These are phyloP conservation scores for Pogonocherus hispidulus DNA, from an alignment of 2,888 invertebrate genomes.

Conservation along the genomic window DNA sequence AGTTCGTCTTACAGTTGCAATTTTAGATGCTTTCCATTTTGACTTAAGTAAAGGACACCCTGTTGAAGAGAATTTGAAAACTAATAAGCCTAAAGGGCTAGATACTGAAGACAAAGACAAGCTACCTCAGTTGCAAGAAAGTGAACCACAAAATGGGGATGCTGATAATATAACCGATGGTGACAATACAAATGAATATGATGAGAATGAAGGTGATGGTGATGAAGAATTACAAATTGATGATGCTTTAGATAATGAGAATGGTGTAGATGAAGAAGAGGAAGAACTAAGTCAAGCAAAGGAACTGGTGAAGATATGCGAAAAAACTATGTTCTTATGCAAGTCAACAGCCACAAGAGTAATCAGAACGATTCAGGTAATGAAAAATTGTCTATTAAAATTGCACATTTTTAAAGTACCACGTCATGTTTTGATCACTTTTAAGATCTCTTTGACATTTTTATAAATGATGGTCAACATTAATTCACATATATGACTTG, in stretches of 20 bases:
- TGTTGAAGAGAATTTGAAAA: background rate
- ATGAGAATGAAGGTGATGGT: constrained; percentile 34
- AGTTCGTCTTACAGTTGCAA: constrained; percentile 81
- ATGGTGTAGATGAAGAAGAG: constrained; percentile 62
- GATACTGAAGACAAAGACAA: constrained; percentile 41
- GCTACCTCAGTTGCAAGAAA: no score
- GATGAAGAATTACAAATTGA: constrained; percentile 64
- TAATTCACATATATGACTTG: no score
- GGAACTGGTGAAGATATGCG: constrained; percentile 58
- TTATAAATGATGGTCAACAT: no score
- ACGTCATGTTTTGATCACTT: no score
- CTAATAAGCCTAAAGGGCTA: background rate
- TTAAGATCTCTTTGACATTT: no score
- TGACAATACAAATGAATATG: constrained; percentile 38
- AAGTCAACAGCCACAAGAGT: constrained; percentile 83
- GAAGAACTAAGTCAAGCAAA: constrained; percentile 42
- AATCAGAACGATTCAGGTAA: constrained; percentile 68
- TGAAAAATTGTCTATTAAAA: constrained; percentile 1
- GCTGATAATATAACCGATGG: constrained; percentile 54
- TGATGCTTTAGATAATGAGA: constrained; percentile 63
- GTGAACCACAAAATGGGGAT: constrained; percentile 51
- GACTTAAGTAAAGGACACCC: constrained; percentile 79
- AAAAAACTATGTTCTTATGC: constrained; percentile 73
- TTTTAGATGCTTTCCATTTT: constrained; percentile 94
- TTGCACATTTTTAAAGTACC: no score